These are phyloP conservation scores for Okamejei kenojei DNA, from an alignment of 2,797 vertebrate genomes.

Conservation along the genomic window DNA sequence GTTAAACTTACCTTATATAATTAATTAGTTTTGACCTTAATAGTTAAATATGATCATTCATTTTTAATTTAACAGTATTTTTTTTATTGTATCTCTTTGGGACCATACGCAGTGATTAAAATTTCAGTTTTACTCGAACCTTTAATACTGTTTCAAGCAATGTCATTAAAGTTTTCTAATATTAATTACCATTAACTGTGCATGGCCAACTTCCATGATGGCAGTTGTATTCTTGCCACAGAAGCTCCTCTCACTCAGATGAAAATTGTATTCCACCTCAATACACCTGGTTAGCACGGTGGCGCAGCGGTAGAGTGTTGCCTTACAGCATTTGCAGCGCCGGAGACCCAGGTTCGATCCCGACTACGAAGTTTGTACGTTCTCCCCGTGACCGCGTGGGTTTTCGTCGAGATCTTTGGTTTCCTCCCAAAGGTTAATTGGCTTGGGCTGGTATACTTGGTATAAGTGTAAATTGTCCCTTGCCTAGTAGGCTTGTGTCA, in stretches of 20 bases:
- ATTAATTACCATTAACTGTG: background rate
- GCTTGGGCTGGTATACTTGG: too few species aligned
- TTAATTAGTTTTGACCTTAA: background rate
- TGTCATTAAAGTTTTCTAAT: slow-evolving; percentile 10
- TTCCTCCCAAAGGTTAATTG: too few species aligned
- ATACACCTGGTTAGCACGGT: background rate
- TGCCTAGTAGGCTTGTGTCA: too few species aligned
- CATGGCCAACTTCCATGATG: background rate
- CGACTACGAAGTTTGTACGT: too few species aligned
- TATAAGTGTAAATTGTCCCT: too few species aligned
- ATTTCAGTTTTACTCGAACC: background rate
- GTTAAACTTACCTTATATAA: background rate
- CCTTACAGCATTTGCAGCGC: too few species aligned
- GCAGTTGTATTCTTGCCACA: background rate
- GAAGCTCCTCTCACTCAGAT: background rate
- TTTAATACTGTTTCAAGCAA: slow-evolving; percentile 6
- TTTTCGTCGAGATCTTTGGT: too few species aligned
- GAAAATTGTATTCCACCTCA: background rate
- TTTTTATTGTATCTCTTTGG: background rate
- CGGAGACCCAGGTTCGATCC: too few species aligned
- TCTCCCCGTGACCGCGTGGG: too few species aligned
- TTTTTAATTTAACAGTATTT: background rate
- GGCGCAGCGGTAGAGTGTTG: too few species aligned
- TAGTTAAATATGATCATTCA: background rate
- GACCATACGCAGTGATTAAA: background rate